Percentiles rank a stretch among this genome's conserved stretches.
These are phyloP conservation scores for Lacanobia oleracea DNA, from an alignment of 2,888 invertebrate species.

Conservation along the genomic window DNA sequence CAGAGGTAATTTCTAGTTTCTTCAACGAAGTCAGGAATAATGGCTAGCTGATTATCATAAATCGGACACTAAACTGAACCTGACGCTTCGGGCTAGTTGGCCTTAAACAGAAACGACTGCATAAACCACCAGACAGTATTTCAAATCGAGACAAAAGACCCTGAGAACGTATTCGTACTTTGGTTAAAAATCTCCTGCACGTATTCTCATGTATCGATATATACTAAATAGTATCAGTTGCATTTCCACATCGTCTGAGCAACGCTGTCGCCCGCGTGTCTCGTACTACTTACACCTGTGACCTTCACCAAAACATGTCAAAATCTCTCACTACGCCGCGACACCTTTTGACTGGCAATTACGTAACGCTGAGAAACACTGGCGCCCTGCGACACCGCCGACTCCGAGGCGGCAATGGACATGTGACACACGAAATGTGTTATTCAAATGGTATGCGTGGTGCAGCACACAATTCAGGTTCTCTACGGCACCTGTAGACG, in stretches of 20 bases:
- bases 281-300: slow-evolving; percentile 83
- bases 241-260: slow-evolving; percentile 79
- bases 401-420: slow-evolving; percentile 74
- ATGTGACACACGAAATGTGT: slow-evolving; percentile 71
- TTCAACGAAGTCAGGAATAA: slow-evolving; percentile 39
- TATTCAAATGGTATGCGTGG: slow-evolving; percentile 72
- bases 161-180: slow-evolving; percentile 3
- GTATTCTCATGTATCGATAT: slow-evolving; percentile 46
- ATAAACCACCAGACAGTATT: slow-evolving; percentile 24
- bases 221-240: slow-evolving; percentile 69
- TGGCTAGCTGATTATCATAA: slow-evolving; percentile 44
- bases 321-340: slow-evolving; percentile 70
- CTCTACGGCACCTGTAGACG: slow-evolving; percentile 86
- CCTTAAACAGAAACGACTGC: slow-evolving; percentile 12
- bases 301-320: slow-evolving; percentile 76
- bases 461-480: slow-evolving; percentile 81
- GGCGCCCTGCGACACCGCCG: slow-evolving; percentile 35
- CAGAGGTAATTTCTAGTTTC: slow-evolving; percentile 46
- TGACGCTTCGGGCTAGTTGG: slow-evolving; percentile 27
- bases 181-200: slow-evolving; percentile 40
- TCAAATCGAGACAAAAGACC: slow-evolving; percentile 17
- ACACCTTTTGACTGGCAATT: slow-evolving; percentile 58
- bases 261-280: slow-evolving; percentile 85
- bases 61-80: slow-evolving; percentile 34
- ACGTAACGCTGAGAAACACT: slow-evolving; percentile 65